Evolutionary conservation across 1,140 invertebrate genomes (phyloP).

Genomic region (Caenorhabditis inopinata): DNA sequence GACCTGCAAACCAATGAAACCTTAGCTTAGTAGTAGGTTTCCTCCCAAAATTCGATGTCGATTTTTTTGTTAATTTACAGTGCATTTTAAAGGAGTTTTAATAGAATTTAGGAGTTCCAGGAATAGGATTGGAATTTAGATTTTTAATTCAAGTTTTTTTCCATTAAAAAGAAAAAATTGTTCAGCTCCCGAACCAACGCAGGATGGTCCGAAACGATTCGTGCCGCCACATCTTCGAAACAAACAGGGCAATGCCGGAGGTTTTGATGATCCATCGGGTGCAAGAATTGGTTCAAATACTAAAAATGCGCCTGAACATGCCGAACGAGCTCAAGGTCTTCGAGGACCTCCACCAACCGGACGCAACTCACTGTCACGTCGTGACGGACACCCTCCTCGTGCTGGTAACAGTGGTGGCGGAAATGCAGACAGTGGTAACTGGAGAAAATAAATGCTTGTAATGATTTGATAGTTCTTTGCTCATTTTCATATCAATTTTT

Average conservation of each 20-base stretch:
- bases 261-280: not conserved
- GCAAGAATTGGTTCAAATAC: not conserved
- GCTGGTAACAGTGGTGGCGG: not conserved
- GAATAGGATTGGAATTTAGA: too few relatives aligned
- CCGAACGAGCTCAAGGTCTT: not conserved
- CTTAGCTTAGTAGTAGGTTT: too few relatives aligned
- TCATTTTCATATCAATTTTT: not conserved
- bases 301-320: not conserved
- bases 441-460: conserved; percentile 8
- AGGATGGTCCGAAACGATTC: not conserved
- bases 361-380: not conserved
- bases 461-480: not conserved
- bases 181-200: not conserved
- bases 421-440: not conserved
- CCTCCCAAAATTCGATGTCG: too few relatives aligned
- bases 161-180: not conserved
- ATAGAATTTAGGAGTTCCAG: too few relatives aligned
- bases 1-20: too few relatives aligned
- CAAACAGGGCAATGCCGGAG: not conserved
- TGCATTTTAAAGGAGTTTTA: too few relatives aligned
- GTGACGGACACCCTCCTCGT: not conserved
- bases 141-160: too few relatives aligned
- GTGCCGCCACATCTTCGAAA: not conserved
- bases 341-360: not conserved
- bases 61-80: too few relatives aligned